Conservation (phyloP, 2,113 vertebrate genomes). For the Rattus norvegicus region DNA sequence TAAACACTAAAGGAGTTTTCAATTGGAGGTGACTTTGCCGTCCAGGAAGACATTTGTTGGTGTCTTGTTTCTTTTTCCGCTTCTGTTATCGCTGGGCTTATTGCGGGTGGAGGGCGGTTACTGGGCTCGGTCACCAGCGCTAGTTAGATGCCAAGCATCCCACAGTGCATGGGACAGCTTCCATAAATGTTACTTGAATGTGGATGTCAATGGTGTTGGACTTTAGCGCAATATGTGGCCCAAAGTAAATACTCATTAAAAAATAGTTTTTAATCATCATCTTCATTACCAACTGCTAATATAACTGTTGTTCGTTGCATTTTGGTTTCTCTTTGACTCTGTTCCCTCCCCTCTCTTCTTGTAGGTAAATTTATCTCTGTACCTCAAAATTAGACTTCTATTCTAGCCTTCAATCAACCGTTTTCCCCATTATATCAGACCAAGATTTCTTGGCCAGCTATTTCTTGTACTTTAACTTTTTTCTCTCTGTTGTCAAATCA, state of each 20-base stretch:
- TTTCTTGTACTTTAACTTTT: neutral
- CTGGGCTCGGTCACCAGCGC: neutral
- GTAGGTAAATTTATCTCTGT: constrained; percentile 21
- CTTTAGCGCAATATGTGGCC: neutral
- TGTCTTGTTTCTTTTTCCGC: neutral
- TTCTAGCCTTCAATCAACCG: neutral
- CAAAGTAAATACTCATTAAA: neutral
- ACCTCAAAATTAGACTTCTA: neutral
- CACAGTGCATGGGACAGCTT: neutral
- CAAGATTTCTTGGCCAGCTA: neutral
- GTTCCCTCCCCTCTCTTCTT: neutral
- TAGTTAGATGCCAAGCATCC: neutral
- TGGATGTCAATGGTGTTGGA: neutral
- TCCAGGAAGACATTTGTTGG: neutral
- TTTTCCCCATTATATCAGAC: neutral
- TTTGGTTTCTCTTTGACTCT: neutral
- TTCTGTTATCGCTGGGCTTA: neutral
- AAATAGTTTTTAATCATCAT: neutral
- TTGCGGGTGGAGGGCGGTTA: neutral
- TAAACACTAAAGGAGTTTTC: neutral
- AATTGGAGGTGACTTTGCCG: neutral
- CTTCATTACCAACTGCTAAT: neutral
- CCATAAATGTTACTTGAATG: neutral
- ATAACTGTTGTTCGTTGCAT: neutral
- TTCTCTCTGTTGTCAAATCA: neutral